These are phyloP conservation scores for Lamellibrachia columna DNA, from an alignment of 2,888 invertebrate species.

Conservation along the genomic window DNA sequence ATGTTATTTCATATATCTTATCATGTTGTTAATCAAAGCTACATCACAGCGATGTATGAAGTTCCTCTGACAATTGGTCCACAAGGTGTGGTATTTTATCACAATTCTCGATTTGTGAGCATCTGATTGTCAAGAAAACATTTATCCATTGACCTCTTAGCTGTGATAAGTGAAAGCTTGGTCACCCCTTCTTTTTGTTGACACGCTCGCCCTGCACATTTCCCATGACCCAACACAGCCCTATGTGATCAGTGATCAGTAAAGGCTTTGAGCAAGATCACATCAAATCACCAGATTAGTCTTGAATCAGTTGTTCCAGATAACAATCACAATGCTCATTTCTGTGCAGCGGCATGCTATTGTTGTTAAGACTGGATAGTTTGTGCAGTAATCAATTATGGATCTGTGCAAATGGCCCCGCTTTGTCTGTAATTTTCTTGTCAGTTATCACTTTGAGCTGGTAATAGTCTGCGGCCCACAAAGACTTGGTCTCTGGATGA, in stretches of 20 bases:
- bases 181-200: neutral
- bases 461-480: neutral
- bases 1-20: neutral
- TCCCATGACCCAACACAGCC: neutral
- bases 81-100: neutral
- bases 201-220: neutral
- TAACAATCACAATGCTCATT: neutral
- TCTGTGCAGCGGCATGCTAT: neutral
- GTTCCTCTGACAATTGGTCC: neutral
- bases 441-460: neutral
- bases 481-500: neutral
- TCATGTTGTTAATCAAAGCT: neutral
- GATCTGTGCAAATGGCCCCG: neutral
- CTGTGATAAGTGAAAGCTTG: neutral
- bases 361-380: neutral
- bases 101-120: neutral
- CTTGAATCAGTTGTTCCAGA: neutral
- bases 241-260: neutral
- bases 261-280: neutral
- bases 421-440: neutral
- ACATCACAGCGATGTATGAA: neutral
- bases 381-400: constrained; percentile 1
- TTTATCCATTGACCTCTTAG: neutral
- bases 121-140: constrained; percentile 7
- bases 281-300: neutral